Evolutionary conservation across 2,888 invertebrate genomes (phyloP).

Genomic region (Noctua janthe): DNA sequence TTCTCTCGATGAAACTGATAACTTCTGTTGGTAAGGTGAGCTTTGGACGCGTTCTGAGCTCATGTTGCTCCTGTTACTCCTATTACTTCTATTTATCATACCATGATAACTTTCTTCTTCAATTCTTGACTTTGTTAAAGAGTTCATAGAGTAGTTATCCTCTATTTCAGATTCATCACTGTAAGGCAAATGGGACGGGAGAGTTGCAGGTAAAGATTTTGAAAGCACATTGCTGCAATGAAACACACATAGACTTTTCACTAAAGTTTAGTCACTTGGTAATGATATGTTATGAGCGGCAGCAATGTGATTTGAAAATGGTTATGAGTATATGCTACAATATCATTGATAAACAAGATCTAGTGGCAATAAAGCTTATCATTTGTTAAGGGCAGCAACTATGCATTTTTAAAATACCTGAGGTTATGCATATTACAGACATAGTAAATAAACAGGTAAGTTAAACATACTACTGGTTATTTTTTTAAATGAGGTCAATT

Average conservation of each 20-base stretch:
- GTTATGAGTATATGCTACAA: background rate
- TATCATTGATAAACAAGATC: slow-evolving; percentile 2
- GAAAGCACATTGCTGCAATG: slow-evolving; percentile 82
- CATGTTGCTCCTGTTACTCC: slow-evolving; percentile 24
- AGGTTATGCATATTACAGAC: background rate
- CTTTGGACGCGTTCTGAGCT: slow-evolving; percentile 29
- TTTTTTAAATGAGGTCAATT: background rate
- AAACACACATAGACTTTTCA: slow-evolving; percentile 84
- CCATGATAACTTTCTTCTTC: slow-evolving; percentile 40
- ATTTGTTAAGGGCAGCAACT: background rate
- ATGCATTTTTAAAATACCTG: background rate
- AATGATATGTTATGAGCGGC: slow-evolving; percentile 22
- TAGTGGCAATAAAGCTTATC: background rate
- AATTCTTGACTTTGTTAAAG: slow-evolving; percentile 49
- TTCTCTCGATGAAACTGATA: slow-evolving; percentile 33
- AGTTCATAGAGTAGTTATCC: slow-evolving; percentile 44
- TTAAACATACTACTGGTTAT: background rate
- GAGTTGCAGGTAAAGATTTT: slow-evolving; percentile 83
- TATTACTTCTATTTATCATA: slow-evolving; percentile 38
- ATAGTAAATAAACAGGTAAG: background rate
- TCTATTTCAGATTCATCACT: slow-evolving; percentile 75
- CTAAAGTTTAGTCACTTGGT: slow-evolving; percentile 61
- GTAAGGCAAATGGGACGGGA: slow-evolving; percentile 80
- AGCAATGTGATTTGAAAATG: slow-evolving; percentile 41
- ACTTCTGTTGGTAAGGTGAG: slow-evolving; percentile 25